Evolutionary conservation across 2,797 vertebrate genomes (phyloP), one percentile per base, ranked within the genome.

Genomic region (Muscicapa comitata): DNA sequence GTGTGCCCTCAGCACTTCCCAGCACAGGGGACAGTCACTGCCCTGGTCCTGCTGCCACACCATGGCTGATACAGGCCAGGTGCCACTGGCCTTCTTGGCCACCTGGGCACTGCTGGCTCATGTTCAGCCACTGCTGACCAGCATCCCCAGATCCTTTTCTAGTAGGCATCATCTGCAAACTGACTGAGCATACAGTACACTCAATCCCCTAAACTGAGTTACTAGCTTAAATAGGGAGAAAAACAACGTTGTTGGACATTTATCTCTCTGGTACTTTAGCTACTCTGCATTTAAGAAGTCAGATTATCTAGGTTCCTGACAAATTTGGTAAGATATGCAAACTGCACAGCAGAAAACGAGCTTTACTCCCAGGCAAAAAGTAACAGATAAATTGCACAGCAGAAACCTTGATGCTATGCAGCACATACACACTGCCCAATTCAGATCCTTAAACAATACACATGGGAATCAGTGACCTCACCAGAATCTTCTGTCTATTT

Each of bases 41-140:
- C 6, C 40, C 53, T 51, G 29, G 7, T 23, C 9, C 71, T 62
- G 42, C n/a, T 70, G 86, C 6, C 54, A 48, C 54, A 13, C 47
- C 2, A 35, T 1, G 42, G 26, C 40, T 81, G 63, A 4, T 4
- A 2, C 48, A 75, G 23, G 6, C 37, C 55, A 75, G 62, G n/a
- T 25, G n/a, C n/a, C 28, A 13, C 0, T 82, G 50, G n/a, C 57
- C 13, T 2, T 58, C 28, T 15, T 65, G 43, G 1, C 43, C 13
- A n/a, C 31, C 2, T n/a, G 77, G 47, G 26, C 21, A 67, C 31
- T 0, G 6, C 9, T 55, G n/a, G 11, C 9, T 68, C 77, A 3
- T 11, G n/a, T 21, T 57, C 48, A 50, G 35, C 4, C 4, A 2
- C 38, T 47, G 20, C 1, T 1, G 1, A 25, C 37, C n/a, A 62